Base-by-base conservation (phyloP, 2,797 vertebrate species). In the Carcharodon carcharias region DNA sequence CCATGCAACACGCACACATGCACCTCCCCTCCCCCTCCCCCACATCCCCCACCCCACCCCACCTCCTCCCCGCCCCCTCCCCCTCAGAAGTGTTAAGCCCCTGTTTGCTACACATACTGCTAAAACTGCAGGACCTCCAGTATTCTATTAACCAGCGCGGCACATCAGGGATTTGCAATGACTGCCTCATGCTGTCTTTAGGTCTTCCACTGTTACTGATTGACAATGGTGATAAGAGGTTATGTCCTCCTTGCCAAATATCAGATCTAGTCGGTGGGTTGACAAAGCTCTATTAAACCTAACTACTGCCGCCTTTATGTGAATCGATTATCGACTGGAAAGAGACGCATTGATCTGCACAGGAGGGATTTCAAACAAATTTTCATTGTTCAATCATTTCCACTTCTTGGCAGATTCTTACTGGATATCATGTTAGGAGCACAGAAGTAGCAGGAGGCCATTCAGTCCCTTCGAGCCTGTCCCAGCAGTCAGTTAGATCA, bases 91-190 rank as follows among this genome's bases (percentile, higher is more conserved):
- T 28, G 50, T 26, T 28, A 77, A 12, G 88, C 88, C 12, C 7
- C 2, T 31, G 26, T 35, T 54, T 56, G 85, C 56, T 26, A 28
- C 56, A 35, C 28, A 61, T 11, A 0, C 12, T 56, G 56, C 28
- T 96, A 96, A 91, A 97, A 91, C 96, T 67, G 89, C 96, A 73
- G 96, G 96, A 96, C 97, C 96, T 96, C 97, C 97, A 97, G 91
- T 71, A 97, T 97, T 96, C 92, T 95, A 96, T 97, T 97, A 97
- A 97, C 96, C 96, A 97, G 95, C 93, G 96, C 87, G 96, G 96
- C 96, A 69, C 97, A 97, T 96, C 35, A 45, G 97, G 97, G 97
- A 97, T 65, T 85, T 96, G 89, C 82, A 96, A 73, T 96, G 96
- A 96, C 97, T 97, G 96, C 96, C 96, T 54, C 96, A 96, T n/a